phyloP scores from a whole-genome alignment of 2,797 vertebrate genomes.

The Semotilus atromaculatus region DNA sequence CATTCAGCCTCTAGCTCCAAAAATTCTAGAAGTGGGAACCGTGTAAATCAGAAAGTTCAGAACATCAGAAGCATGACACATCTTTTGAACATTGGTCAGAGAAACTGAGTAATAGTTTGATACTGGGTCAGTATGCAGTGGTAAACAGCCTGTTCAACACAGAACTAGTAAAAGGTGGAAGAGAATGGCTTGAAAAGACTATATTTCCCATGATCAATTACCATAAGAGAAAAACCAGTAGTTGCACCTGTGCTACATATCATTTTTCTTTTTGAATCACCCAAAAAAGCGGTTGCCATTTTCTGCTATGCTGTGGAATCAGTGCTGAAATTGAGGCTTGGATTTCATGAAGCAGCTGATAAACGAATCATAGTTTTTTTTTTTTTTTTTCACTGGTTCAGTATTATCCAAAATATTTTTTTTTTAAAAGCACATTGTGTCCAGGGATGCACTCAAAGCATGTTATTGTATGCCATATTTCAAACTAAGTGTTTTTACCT shows the following conservation, averaged over 20 bases:
- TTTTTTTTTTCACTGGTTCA: background rate
- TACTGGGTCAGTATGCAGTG: background rate
- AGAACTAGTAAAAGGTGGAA: conserved; percentile 4
- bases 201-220: background rate
- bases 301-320: background rate
- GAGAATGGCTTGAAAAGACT: background rate
- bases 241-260: conserved; percentile 2
- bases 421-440: background rate
- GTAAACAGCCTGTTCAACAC: background rate
- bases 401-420: background rate
- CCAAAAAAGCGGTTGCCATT: conserved; percentile 12
- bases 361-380: background rate
- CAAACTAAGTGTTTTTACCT: conserved; percentile 13
- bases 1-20: too few species aligned
- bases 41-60: background rate
- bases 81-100: background rate
- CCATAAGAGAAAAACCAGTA: background rate
- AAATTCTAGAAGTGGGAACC: too few species aligned
- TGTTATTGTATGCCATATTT: background rate
- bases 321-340: background rate
- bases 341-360: background rate
- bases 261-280: background rate
- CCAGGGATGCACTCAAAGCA: background rate
- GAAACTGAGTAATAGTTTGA: background rate
- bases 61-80: background rate